phyloP scores from a whole-genome alignment of 1,140 invertebrate genomes.

The Doryteuthis pealeii region DNA sequence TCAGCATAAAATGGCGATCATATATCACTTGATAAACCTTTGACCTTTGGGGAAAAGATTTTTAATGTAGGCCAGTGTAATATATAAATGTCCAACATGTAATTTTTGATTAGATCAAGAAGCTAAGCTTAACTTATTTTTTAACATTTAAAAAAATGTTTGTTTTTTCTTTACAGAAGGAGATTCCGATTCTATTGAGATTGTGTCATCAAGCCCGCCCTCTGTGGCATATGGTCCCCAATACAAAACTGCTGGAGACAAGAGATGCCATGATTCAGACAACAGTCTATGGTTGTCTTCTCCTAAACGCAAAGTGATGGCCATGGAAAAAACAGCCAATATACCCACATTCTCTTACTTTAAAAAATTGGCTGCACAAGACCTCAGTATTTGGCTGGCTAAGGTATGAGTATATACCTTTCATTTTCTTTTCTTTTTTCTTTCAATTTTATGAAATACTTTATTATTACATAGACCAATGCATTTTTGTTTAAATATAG shows the following conservation, averaged over 20 bases:
- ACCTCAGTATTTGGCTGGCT: background rate
- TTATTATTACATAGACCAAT: too few species aligned
- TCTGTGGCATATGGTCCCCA: background rate
- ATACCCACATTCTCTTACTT: background rate
- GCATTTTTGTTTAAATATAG: too few species aligned
- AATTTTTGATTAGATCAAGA: too few species aligned
- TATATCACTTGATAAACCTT: too few species aligned
- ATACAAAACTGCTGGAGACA: background rate
- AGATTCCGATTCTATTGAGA: slow-evolving; percentile 1
- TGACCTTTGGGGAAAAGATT: too few species aligned
- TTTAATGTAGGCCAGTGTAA: too few species aligned
- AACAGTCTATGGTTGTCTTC: background rate
- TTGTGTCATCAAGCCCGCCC: background rate
- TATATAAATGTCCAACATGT: too few species aligned
- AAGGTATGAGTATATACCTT: background rate
- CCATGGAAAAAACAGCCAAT: background rate
- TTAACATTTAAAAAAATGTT: background rate
- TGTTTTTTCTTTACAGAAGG: background rate
- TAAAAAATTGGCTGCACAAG: background rate
- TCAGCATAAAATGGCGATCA: too few species aligned
- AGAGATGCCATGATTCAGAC: background rate
- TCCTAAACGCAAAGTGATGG: background rate
- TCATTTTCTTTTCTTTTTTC: too few species aligned
- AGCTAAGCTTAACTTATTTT: background rate
- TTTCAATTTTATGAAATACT: too few species aligned